Conservation (phyloP, 1,140 invertebrate species). For the Belonocnema kinseyi region DNA sequence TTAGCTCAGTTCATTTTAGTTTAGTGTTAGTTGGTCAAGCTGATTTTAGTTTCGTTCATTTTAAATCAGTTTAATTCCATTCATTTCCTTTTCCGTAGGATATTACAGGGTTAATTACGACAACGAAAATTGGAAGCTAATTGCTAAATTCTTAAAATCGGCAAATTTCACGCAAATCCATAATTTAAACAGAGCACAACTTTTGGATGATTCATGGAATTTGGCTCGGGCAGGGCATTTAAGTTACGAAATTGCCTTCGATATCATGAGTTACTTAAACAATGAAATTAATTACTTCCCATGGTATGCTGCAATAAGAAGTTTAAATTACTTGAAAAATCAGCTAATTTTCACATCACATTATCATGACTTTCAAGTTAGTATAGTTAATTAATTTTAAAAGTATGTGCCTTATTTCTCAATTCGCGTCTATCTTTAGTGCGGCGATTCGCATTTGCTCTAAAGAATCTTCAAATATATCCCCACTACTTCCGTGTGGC, state of each 20-base stretch:
- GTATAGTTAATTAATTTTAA: neutral
- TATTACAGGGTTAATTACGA: slow-evolving; percentile 91
- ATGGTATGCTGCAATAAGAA: slow-evolving; percentile 62
- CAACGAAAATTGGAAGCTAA: slow-evolving; percentile 83
- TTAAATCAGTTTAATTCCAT: too few species aligned
- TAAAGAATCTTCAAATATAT: neutral
- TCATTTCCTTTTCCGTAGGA: slow-evolving; percentile 70
- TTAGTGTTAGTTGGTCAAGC: too few species aligned
- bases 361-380: slow-evolving; percentile 49
- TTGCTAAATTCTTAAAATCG: slow-evolving; percentile 80
- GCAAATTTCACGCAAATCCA: slow-evolving; percentile 73
- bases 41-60: too few species aligned
- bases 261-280: slow-evolving; percentile 77
- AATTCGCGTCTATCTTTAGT: too few species aligned
- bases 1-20: too few species aligned
- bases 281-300: slow-evolving; percentile 76
- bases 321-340: slow-evolving; percentile 75
- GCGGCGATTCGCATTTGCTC: too few species aligned
- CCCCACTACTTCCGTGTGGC: neutral
- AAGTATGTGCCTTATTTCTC: neutral
- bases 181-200: slow-evolving; percentile 82
- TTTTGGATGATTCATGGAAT: slow-evolving; percentile 82
- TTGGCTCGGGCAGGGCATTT: slow-evolving; percentile 70
- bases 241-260: slow-evolving; percentile 60
- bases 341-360: slow-evolving; percentile 60